These are phyloP conservation scores for Geophilus truncorum DNA, from an alignment of 2,888 invertebrate genomes.

Conservation along the genomic window DNA sequence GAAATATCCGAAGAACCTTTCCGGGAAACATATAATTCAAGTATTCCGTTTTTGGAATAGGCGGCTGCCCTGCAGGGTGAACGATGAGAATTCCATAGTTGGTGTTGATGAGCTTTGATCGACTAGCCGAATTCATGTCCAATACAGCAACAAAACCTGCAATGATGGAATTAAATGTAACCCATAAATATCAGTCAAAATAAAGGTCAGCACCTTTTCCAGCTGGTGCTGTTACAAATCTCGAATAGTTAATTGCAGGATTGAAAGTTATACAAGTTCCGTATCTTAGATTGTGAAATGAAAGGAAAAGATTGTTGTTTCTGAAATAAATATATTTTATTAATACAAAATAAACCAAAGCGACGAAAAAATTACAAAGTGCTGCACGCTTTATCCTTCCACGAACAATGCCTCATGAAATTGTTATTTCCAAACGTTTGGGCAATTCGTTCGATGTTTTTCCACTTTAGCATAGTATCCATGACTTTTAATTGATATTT, in stretches of 20 bases:
- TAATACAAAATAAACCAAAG: no score
- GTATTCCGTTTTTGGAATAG: not conserved
- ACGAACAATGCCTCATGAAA: not conserved
- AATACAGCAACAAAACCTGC: constrained; percentile 4
- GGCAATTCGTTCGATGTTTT: not conserved
- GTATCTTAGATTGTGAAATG: not conserved
- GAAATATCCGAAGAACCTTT: not conserved
- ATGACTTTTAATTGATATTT: constrained; percentile 5
- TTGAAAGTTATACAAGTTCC: constrained; percentile 30
- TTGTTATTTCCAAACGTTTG: not conserved
- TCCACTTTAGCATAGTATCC: not conserved
- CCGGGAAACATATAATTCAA: constrained; percentile 1
- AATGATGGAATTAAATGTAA: not conserved
- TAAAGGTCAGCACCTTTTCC: not conserved
- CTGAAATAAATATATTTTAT: no score
- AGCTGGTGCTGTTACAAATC: not conserved
- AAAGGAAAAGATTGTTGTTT: not conserved
- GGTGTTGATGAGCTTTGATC: not conserved
- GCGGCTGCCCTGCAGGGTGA: not conserved
- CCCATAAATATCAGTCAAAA: not conserved
- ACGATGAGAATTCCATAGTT: constrained; percentile 10
- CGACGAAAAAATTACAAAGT: not conserved
- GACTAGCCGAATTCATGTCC: constrained; percentile 22
- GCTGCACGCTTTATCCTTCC: not conserved
- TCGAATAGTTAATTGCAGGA: not conserved